phyloP scores from a whole-genome alignment of 2,797 vertebrate genomes.

The Cyclura pinguis region DNA sequence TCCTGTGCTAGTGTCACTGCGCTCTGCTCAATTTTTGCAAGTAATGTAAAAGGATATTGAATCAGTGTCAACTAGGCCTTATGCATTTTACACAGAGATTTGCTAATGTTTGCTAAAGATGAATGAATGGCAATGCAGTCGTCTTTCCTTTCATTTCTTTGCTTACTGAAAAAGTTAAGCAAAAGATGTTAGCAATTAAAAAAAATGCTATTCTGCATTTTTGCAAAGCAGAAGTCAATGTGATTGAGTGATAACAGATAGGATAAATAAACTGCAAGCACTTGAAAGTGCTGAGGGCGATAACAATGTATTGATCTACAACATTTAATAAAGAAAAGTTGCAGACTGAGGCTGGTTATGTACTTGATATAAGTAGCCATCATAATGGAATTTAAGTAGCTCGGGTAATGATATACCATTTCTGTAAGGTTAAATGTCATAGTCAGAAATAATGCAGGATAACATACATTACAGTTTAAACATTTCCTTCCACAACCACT shows the following conservation, averaged over 20 bases:
- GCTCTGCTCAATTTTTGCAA: conserved; percentile 22
- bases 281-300: conserved; percentile 28
- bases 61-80: conserved; percentile 2
- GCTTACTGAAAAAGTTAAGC: conserved; percentile 45
- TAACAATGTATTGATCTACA: conserved; percentile 45
- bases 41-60: conserved; percentile 26
- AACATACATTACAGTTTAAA: conserved; percentile 12
- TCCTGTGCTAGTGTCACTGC: not conserved
- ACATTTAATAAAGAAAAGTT: conserved; percentile 49
- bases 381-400: conserved; percentile 21
- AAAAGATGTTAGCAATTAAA: conserved; percentile 48
- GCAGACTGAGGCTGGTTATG: conserved; percentile 21
- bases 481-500: accelerated
- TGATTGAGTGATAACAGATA: conserved; percentile 40
- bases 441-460: conserved; percentile 21
- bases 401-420: not conserved
- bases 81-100: conserved; percentile 30
- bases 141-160: conserved; percentile 25
- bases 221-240: conserved; percentile 45
- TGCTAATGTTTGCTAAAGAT: conserved; percentile 15
- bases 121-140: not conserved
- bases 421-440: conserved; percentile 4
- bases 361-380: conserved; percentile 42
- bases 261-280: conserved; percentile 41
- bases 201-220: conserved; percentile 42